Evolutionary conservation across 2,113 vertebrate species (phyloP), one percentile per base, ranked within the genome.

Genomic region (Zosterops japonicus): DNA sequence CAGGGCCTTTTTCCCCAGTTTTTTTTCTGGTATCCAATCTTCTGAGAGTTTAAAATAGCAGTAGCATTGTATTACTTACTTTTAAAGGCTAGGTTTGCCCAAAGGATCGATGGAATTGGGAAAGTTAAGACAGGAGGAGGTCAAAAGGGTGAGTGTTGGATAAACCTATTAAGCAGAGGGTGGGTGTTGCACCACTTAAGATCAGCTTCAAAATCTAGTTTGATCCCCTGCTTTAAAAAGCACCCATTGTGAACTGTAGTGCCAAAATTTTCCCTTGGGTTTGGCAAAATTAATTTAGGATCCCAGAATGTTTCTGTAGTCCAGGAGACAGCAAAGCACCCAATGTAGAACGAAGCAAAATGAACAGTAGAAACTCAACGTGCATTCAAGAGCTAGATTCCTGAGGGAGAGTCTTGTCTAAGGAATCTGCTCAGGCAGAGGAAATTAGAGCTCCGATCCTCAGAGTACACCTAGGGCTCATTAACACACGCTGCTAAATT

Each of bases 401-500:
- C 52, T 53, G 42, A 39, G 84, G 55, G 90, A 90, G 47, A 9
- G 2, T 18, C 29, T 67, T 89, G 68, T 20, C 74, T 75, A 29
- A 56, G 71, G 31, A 83, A 74, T 55, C 75, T 70, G 75, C 64
- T 78, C 44, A 81, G 39, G 76, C 42, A 63, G 33, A 47, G 75
- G 63, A 93, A 96, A 75, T 25, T 47, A 82, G 77, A 47, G 25
- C 60, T 84, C 14, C 70, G 42, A 24, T 63, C 21, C 29, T 68
- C 64, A 27, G 36, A 67, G 55, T 56, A 23, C 19, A 86, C 68
- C 75, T 52, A 16, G 68, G 74, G 39, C 68, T 90, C 76, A 64
- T 89, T 86, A 95, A 56, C 72, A 86, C 88, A 60, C 19, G 4
- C 68, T 87, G 68, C 76, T 77, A 23, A 76, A 35, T 33, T 65